Evolutionary conservation across 2,888 invertebrate genomes (phyloP).

Genomic region (Ypsolopha scabrella): DNA sequence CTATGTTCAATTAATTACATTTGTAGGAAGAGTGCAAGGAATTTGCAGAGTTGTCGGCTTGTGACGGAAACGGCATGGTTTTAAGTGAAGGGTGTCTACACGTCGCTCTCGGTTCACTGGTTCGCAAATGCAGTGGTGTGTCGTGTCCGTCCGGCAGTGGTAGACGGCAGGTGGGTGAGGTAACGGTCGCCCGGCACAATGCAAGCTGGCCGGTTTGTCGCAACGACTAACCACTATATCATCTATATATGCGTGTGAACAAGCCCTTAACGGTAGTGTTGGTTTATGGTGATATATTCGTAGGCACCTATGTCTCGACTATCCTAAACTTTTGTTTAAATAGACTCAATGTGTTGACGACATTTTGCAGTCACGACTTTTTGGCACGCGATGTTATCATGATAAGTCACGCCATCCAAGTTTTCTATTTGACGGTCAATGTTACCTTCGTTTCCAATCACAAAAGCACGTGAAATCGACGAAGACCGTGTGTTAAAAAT

Average conservation of each 20-base stretch:
- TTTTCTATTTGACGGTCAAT: too few species aligned
- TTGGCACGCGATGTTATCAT: neutral
- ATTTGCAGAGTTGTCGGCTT: neutral
- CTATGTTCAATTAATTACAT: too few species aligned
- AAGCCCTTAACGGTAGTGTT: constrained; percentile 2
- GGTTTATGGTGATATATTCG: neutral
- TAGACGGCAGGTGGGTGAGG: constrained; percentile 46
- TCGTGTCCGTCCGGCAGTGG: neutral
- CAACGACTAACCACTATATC: neutral
- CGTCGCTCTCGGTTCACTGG: constrained; percentile 62
- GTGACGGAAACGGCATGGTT: neutral
- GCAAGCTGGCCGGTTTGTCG: constrained; percentile 7
- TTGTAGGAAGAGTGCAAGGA: neutral
- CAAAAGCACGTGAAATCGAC: constrained; percentile 26
- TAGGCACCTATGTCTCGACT: neutral
- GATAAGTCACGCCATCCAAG: neutral
- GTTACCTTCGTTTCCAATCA: neutral
- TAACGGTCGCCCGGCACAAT: constrained; percentile 42
- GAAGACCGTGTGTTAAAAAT: constrained; percentile 45
- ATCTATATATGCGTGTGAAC: neutral
- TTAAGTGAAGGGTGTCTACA: constrained; percentile 14
- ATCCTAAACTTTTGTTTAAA: neutral
- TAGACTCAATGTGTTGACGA: neutral
- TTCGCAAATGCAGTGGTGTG: neutral
- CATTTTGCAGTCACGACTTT: too few species aligned